phyloP scores from a whole-genome alignment of 2,113 vertebrate genomes.

The Pollimyrus isidori region DNA sequence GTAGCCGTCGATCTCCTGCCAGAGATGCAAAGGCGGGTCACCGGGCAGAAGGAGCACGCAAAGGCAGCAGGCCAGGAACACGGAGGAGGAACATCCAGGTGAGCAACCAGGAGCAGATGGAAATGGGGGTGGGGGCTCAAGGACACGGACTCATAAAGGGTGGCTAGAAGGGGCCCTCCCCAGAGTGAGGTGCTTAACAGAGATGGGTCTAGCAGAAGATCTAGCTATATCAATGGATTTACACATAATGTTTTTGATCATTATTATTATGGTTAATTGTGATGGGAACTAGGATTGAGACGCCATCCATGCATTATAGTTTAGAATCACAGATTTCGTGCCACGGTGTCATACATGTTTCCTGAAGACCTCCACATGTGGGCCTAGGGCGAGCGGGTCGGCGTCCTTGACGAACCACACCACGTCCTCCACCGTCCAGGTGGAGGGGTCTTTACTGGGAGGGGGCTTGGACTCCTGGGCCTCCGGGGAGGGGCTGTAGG shows the following conservation, averaged over 20 bases:
- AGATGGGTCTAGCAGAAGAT: neutral
- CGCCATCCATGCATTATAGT: neutral
- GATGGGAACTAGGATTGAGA: neutral
- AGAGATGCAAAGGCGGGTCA: neutral
- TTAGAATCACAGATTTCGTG: neutral
- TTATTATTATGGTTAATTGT: neutral
- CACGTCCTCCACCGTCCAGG: slow-evolving; percentile 89
- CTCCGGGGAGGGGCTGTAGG: slow-evolving; percentile 70
- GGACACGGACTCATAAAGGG: neutral
- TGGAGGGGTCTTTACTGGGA: slow-evolving; percentile 74
- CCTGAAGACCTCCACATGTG: slow-evolving; percentile 87
- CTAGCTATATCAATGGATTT: neutral
- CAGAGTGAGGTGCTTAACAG: neutral
- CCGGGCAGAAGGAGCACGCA: too few species aligned
- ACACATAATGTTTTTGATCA: neutral
- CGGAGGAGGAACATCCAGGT: neutral
- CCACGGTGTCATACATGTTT: slow-evolving; percentile 73
- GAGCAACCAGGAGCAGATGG: neutral
- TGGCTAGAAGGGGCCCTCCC: neutral
- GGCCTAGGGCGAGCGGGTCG: slow-evolving; percentile 87
- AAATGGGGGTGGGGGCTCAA: neutral
- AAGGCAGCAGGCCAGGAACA: neutral
- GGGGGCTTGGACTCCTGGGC: slow-evolving; percentile 59
- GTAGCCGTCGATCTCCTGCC: slow-evolving; percentile 90
- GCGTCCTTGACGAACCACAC: slow-evolving; percentile 89